Conservation (phyloP, 2,797 vertebrate genomes). For the Danio aesculapii region DNA sequence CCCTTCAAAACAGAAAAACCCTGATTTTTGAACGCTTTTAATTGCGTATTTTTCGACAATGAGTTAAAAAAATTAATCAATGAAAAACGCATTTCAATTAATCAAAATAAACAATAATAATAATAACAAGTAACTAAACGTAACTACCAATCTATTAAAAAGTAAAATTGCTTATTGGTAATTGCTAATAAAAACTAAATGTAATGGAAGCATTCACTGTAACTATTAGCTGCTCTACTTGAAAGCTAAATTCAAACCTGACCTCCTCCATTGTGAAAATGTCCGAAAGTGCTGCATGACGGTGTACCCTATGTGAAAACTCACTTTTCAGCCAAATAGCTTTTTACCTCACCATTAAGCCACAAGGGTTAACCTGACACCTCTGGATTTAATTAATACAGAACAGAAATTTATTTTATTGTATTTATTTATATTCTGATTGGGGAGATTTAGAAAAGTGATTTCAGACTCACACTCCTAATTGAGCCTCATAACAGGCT, state of each 20-base stretch:
- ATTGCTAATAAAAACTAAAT: too few species aligned
- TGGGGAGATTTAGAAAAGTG: constrained; percentile 39
- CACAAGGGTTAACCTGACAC: constrained; percentile 39
- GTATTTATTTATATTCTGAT: constrained; percentile 49
- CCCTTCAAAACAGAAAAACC: neutral
- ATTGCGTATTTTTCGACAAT: neutral
- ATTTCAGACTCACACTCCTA: constrained; percentile 26
- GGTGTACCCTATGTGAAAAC: neutral
- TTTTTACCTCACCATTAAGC: constrained; percentile 2
- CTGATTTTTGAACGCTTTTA: neutral
- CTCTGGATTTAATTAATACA: neutral
- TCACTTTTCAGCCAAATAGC: constrained; percentile 11
- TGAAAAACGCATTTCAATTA: neutral
- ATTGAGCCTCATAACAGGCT: constrained; percentile 30
- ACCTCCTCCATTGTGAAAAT: neutral
- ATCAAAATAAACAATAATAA: neutral
- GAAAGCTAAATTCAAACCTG: neutral
- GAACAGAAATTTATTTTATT: constrained; percentile 25
- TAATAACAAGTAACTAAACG: neutral
- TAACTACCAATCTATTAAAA: neutral
- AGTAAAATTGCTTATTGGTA: too few species aligned
- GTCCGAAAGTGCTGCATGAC: neutral
- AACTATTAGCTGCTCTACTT: neutral
- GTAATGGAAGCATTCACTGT: neutral
- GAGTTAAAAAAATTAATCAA: neutral